Base-by-base conservation (phyloP, 2,797 vertebrate genomes). In the Sebastes jordani region DNA sequence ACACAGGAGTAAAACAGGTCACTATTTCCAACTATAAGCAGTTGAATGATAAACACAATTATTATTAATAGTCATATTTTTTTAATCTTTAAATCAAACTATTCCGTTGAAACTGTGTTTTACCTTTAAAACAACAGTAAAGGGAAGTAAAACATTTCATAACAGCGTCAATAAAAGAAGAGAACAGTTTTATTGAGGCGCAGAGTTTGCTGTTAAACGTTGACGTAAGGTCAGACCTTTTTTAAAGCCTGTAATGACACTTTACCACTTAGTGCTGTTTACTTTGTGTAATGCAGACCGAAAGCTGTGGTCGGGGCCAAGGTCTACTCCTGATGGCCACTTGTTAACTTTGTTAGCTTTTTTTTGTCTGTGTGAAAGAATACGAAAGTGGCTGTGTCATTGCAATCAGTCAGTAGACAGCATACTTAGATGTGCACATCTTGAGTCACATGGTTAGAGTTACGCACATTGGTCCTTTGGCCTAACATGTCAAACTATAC, bases 181-280 rank as follows among this genome's bases (percentile, higher is more conserved):
- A 25, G 5, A 25, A 58, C 1, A 4, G 13, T 32, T 64, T 80
- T 73, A 66, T 4, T 71, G 34, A 59, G 20, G 49, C 29, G 10
- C 30, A 71, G 52, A 58, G 11, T 32, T 70, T 42, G 32, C 4
- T 22, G 2, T 54, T 64, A 30, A 42, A 32, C 16, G 14, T 16
- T 64, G 23, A 65, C 30, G 11, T 42, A 8, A 52, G 29, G 52
- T 64, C 46, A 20, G n/a, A 29, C 22, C 10, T 36, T 49, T 56
- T 74, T 69, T 27, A 69, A 77, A 76, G 61, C 58, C 58, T 68
- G 9, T 61, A 18, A 69, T 25, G 38, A 29, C 30, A 71, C 20
- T 68, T 78, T 16, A 54, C 29, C 16, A 60, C 63, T 67, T 34
- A 52, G 60, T 32, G 5, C 42, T 7, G 54, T 79, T 54, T 36